Conservation (phyloP, 1,140 invertebrate species). For the Drosophila chauvacae region DNA sequence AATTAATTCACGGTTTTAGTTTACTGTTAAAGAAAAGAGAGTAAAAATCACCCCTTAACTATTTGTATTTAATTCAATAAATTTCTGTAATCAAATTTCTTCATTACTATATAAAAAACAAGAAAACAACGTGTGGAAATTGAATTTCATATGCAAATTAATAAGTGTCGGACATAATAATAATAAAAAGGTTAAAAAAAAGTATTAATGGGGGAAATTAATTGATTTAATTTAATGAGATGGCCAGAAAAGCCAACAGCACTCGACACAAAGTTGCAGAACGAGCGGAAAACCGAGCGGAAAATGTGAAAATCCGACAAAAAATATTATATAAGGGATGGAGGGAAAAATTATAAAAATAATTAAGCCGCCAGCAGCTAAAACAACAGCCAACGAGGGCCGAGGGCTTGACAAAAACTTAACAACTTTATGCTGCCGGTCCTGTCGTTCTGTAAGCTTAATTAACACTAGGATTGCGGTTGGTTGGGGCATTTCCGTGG, state of each 20-base stretch:
- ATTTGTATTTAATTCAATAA: slow-evolving; percentile 7
- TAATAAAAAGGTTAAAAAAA: slow-evolving; percentile 11
- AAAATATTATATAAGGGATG: not conserved
- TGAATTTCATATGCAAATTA: slow-evolving; percentile 37
- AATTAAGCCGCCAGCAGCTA: slow-evolving; percentile 65
- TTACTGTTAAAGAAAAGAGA: not conserved
- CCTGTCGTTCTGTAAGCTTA: slow-evolving; percentile 57
- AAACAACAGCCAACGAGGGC: slow-evolving; percentile 27
- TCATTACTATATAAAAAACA: slow-evolving; percentile 8
- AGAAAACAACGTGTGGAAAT: slow-evolving; percentile 14
- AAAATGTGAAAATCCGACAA: slow-evolving; percentile 36
- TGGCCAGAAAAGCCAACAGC: slow-evolving; percentile 24
- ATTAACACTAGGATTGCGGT: slow-evolving; percentile 61
- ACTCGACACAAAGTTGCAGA: slow-evolving; percentile 23
- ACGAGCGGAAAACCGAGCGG: slow-evolving; percentile 20
- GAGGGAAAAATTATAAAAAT: slow-evolving; percentile 57
- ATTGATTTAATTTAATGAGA: slow-evolving; percentile 73
- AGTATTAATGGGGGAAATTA: slow-evolving; percentile 41
- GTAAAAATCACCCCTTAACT: not conserved
- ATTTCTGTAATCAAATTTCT: slow-evolving; percentile 3
- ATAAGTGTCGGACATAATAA: slow-evolving; percentile 34
- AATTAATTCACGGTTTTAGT: not conserved
- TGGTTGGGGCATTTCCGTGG: slow-evolving; percentile 14
- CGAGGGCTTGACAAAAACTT: slow-evolving; percentile 57
- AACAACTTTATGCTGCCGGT: slow-evolving; percentile 71